Base-by-base conservation (phyloP, 2,113 vertebrate species). In the Scopus umbretta region DNA sequence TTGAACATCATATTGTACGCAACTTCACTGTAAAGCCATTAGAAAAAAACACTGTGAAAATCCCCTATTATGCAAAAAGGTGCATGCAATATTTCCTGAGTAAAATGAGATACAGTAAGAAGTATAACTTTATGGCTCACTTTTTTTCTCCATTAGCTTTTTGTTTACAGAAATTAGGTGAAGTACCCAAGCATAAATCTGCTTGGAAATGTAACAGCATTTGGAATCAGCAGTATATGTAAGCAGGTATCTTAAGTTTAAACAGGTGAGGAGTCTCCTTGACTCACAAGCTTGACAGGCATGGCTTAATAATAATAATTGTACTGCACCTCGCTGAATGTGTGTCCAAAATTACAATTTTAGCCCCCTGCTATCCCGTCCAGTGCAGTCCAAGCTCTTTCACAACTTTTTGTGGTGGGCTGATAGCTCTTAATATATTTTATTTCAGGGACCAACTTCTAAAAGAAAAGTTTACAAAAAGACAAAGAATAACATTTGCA, bases 1-100 rank as follows among this genome's bases (percentile, higher is more conserved):
- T 97, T 96, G 96, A 97, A 97, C 97, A 97, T 97, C 92, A 71
- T 67, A 96, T 96, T 96, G 94, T 96, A 86, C 88, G 95, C 88
- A 96, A 88, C 88, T 94, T 90, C 96, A 84, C 91, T 73, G 81
- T 63, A 92, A 96, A 92, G 91, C 81, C 94, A 95, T 94, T 85
- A 96, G 95, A 97, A 95, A 96, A 98, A 96, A 94, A 92, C 78
- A 89, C 70, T 47, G 70, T 84, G 85, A 98, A 98, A 97, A 94
- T 96, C 97, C 97, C 90, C 92, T 90, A 80, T 96, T 97, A 96
- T 96, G 95, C 86, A 95, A 97, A 97, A 97, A 97, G 62, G 80
- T 96, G 93, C 83, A 87, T 96, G 92, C 88, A 95, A 74, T 96
- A 88, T 97, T 96, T 96, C 94, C 94, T 94, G 96, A 96, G 96